Base-by-base conservation (phyloP, 2,888 invertebrate genomes). In the Heliconius ethilla region DNA sequence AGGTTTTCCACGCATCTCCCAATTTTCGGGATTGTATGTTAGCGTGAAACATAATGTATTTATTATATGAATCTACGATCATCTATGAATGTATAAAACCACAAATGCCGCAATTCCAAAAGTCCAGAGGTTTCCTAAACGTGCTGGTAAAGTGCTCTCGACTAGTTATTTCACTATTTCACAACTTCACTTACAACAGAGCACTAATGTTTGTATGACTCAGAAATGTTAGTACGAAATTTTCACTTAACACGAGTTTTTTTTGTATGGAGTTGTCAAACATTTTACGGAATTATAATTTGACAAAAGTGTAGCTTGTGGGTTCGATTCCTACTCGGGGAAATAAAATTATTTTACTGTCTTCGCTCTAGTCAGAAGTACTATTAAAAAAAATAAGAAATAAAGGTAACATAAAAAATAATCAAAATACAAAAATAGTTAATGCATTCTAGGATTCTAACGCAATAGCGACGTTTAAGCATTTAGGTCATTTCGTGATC, bases 111-210 rank as follows among this genome's bases (percentile, higher is more conserved):
- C 62, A n/a, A 62, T 62, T 11, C 63, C 13, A 15, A 65, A 33
- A 67, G 37, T 67, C 37, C n/a, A 40, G n/a, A 40, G n/a, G 67
- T 67, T 33, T 33, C 22, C 22, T 66, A 22, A 66, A 33, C 33
- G 10, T 51, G 18, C 51, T 51, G 6, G 51, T 66, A n/a, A 67
- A 67, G n/a, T 67, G 7, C n/a, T 67, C 67, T 40, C n/a, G n/a
- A n/a, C 13, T 25, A 40, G 67, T 67, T 40, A 67, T 40, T 66
- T 33, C 66, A 22, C 22, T 66, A 18, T 66, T 37, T 67, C 37
- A 25, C 40, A 67, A 67, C n/a, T n/a, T 40, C n/a, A 7, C 37
- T 67, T 67, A 40, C 67, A 67, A 67, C 37, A 67, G n/a, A 67
- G 2, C 37, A 37, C 67, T 67, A 40, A 67, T 40, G 66, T 22